Evolutionary conservation across 2,797 vertebrate species (phyloP).

Genomic region (Epinephelus coioides): DNA sequence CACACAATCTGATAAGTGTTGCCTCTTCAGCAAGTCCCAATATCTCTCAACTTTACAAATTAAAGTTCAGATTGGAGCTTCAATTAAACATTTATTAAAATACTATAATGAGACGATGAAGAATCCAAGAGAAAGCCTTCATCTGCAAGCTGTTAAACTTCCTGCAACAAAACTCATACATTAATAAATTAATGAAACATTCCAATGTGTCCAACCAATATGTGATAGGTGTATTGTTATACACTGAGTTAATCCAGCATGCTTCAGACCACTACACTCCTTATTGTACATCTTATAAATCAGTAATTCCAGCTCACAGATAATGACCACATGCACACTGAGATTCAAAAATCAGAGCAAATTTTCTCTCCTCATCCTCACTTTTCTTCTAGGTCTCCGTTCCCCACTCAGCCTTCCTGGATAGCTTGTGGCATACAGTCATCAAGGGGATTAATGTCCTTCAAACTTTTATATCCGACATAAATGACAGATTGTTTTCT

Average conservation of each 20-base stretch:
- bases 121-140: not conserved
- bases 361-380: conserved; percentile 13
- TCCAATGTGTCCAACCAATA: not conserved
- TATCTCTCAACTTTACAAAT: not conserved
- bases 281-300: not conserved
- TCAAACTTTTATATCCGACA: conserved; percentile 65
- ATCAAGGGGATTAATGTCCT: conserved; percentile 68
- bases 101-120: not conserved
- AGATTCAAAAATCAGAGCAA: conserved; percentile 24
- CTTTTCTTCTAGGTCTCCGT: not conserved
- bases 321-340: not conserved
- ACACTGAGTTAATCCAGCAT: not conserved
- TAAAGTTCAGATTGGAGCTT: not conserved
- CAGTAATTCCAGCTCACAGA: not conserved
- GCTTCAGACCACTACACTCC: not conserved
- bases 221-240: not conserved
- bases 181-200: no score
- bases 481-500: conserved; percentile 70
- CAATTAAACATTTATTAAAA: not conserved
- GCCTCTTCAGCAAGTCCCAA: not conserved
- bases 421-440: conserved; percentile 46
- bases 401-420: conserved; percentile 26
- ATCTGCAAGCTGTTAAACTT: not conserved
- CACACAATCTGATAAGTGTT: not conserved
- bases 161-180: not conserved